Evolutionary conservation across 2,888 invertebrate genomes (phyloP), one percentile per base, ranked within the genome.

Genomic region (Stramonita haemastoma): DNA sequence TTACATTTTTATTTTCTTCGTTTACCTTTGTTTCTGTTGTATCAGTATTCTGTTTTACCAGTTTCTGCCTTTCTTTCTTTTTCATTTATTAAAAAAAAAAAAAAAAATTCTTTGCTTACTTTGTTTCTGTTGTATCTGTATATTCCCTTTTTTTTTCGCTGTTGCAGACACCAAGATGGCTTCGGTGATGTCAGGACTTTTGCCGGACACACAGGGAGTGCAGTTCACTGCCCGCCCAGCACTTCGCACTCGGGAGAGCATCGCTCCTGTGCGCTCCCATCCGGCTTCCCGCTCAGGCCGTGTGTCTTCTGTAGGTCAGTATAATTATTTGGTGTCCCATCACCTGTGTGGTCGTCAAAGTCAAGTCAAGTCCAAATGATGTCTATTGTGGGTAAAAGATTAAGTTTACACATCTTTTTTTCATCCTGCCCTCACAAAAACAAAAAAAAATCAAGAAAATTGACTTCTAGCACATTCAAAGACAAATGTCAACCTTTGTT

Each of bases 191-290:
- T 87, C 92, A 79, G 92, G 92, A 17, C 90, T 94, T 73, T 89
- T 93, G n/a, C 94, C 94, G 5, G 94, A 93, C 46, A 93, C 93
- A 1, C 92, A 93, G 83, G 94, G 94, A 36, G 93, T 94, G 22
- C 94, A 93, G 91, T 94, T 94, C 89, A 94, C 94, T 60, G 93
- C 93, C 46, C 91, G 94, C 19, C 93, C 94, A 36, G 92, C 92
- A 0, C 91, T 93, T 6, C 90, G 94, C 66, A 93, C 93, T 17
- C 90, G 93, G 32, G 93, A 93, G 60, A 91, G 88, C 13, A 90
- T 91, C 29, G 87, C 89, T n/a, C 81, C 66, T 0, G 46, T 86
- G 66, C 87, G 89, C 17, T 87, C 91, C 26, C 29, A 22, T 57
- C 73, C 79, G 17, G 32, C 83, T 1, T 86, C 90, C 36, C 91